Evolutionary conservation across 2,113 vertebrate genomes (phyloP).

Genomic region (Psephotus haematonotus): DNA sequence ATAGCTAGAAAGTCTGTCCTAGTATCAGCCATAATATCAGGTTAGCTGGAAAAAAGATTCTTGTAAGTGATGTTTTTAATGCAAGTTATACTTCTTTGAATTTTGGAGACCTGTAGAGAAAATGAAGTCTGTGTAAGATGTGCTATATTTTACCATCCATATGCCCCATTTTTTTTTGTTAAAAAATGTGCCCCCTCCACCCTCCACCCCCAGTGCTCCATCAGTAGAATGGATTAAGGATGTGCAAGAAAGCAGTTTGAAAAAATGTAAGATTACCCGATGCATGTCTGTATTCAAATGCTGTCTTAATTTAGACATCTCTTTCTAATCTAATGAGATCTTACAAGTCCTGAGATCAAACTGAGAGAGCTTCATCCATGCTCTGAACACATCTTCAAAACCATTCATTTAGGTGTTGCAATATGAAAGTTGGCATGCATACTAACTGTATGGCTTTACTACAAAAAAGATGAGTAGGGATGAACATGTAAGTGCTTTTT

Average conservation of each 20-base stretch:
- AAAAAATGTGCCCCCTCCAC: accelerated
- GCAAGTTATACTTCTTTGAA: not conserved
- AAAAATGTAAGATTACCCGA: not conserved
- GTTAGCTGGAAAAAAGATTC: not conserved
- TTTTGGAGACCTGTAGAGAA: not conserved
- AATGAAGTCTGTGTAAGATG: not conserved
- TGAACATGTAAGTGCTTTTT: not conserved
- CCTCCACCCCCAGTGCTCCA: not conserved
- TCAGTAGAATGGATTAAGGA: not conserved
- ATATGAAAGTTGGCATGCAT: not conserved
- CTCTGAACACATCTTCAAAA: not conserved
- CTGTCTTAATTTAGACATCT: not conserved
- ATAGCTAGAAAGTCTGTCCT: not conserved
- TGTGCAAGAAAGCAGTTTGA: not conserved
- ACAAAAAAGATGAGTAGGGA: not conserved
- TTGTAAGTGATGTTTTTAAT: not conserved
- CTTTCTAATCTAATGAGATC: not conserved
- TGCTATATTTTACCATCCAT: not conserved
- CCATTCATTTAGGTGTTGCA: not conserved
- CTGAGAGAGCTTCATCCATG: not conserved
- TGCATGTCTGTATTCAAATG: not conserved
- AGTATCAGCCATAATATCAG: not conserved
- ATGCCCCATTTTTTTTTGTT: not conserved
- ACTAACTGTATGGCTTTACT: not conserved
- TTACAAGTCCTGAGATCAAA: not conserved